Base-by-base conservation (phyloP, 2,797 vertebrate species). In the Takifugu ocellatus region DNA sequence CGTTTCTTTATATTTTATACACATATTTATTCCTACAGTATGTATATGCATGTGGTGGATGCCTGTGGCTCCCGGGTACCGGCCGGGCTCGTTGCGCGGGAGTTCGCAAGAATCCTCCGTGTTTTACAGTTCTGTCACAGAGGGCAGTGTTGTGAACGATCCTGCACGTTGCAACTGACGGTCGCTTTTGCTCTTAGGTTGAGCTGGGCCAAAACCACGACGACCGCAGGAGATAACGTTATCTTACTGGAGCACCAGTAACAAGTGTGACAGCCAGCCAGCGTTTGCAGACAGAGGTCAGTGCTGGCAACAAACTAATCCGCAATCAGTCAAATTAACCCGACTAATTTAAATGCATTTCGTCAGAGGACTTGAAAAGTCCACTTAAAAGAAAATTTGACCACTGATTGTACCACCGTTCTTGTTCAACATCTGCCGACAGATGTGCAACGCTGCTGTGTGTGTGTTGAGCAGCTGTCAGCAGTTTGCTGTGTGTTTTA, bases 11-110 rank as follows among this genome's bases (percentile, higher is more conserved):
- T 33, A 8, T 33, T 33, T 2, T 31, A 8, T 31, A 8, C 9
- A 8, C 9, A 8, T 31, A 8, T 31, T 5, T 31, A n/a, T 16
- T 31, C 1, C 2, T 49, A 25, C 5, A 16, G 3, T 14, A 15
- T 5, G 16, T 25, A 43, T 5, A 14, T 31, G 17, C 74, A 72
- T 82, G 75, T 84, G 73, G 5, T 7, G 27, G 27, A 29, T 29
- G 27, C 27, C 5, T 29, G 27, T 6, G 27, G 27, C 27, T 29
- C 5, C 27, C 27, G 5, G 27, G 31, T 33, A 75, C 46, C 79
- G 64, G 77, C 46, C 79, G 64, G 61, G 53, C 39, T 33, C 6
- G 73, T 79, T 84, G 85, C 84, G 88, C 85, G 83, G 88, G 83
- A 86, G 64, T 87, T 85, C 56, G 56, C 73, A 86, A 85, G 79